phyloP scores from a whole-genome alignment of 2,797 vertebrate species.

The Crocodylus rhombifer region DNA sequence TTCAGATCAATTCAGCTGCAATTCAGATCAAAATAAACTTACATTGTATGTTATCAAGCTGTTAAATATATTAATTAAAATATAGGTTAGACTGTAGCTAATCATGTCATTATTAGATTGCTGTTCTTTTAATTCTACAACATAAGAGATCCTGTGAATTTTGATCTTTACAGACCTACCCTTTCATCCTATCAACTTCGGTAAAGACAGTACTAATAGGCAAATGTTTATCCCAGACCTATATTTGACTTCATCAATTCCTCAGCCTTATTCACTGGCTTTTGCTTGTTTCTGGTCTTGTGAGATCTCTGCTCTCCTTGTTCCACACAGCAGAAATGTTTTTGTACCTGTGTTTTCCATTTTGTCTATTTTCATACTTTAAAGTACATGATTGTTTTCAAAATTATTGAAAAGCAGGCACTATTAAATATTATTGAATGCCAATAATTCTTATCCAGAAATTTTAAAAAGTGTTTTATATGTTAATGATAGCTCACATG shows the following conservation, averaged over 20 bases:
- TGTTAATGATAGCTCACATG: neutral
- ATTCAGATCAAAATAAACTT: neutral
- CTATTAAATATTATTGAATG: slow-evolving; percentile 14
- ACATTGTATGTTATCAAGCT: neutral
- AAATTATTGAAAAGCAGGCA: neutral
- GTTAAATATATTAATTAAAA: neutral
- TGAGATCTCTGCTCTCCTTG: neutral
- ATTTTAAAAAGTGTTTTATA: neutral
- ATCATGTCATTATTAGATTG: neutral
- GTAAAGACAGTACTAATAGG: neutral
- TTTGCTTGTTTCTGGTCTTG: neutral
- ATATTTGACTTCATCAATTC: neutral
- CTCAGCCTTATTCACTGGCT: neutral
- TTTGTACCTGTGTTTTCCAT: neutral
- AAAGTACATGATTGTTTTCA: slow-evolving; percentile 1
- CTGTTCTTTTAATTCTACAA: neutral
- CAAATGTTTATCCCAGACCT: neutral
- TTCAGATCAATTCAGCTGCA: neutral
- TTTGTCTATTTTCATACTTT: neutral
- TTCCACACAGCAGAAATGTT: neutral
- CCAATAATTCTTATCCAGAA: neutral
- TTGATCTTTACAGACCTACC: neutral
- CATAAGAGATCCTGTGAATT: neutral
- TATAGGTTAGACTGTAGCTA: neutral
- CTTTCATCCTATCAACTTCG: neutral